Base-by-base conservation (phyloP, 2,797 vertebrate genomes). In the Cuculus canorus region DNA sequence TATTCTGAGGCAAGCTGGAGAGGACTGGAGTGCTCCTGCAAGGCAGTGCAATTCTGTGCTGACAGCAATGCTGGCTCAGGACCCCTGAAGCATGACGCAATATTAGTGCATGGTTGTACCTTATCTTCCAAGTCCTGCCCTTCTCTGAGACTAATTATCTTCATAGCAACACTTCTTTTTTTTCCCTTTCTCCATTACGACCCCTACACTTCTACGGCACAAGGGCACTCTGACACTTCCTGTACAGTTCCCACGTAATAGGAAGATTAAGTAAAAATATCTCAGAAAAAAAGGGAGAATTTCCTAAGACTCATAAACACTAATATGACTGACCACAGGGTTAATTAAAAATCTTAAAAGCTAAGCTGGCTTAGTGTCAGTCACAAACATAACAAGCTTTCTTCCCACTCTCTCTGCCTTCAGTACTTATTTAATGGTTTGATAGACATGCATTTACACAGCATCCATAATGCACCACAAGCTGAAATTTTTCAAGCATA, bases 161-260 rank as follows among this genome's bases (percentile, higher is more conserved):
- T 21, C 43, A 30, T 1, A 39, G 16, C 5, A 71, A 15, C 2
- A 3, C 1, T 25, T 35, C 56, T 68, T 53, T 6, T 24, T n/a
- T 30, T 33, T 23, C 32, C 4, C 35, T 59, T 7, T 59, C 35
- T 19, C 13, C 15, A 28, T 23, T 54, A 10, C 35, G 43, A 69
- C 16, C 18, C 7, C 2, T 16, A n/a, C 14, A 25, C 33, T 48
- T 41, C 2, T 5, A 41, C 15, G 6, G 19, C 25, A 71, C 1
- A 1, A 56, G 23, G 14, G 90, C 7, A 19, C 25, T 9, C n/a
- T 3, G 2, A 10, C 37, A 68, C 6, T 10, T 88, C 47, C 11
- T 24, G 13, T 12, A 24, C 1, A 0, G 14, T 35, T 18, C 5
- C 65, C 11, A n/a, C 1, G 2, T 23, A 33, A 41, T 3, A 1